A percentile compares a stretch with the other conserved stretches of the same genome.
phyloP scores from a whole-genome alignment of 1,140 invertebrate genomes.

The Drosophila subobscura region DNA sequence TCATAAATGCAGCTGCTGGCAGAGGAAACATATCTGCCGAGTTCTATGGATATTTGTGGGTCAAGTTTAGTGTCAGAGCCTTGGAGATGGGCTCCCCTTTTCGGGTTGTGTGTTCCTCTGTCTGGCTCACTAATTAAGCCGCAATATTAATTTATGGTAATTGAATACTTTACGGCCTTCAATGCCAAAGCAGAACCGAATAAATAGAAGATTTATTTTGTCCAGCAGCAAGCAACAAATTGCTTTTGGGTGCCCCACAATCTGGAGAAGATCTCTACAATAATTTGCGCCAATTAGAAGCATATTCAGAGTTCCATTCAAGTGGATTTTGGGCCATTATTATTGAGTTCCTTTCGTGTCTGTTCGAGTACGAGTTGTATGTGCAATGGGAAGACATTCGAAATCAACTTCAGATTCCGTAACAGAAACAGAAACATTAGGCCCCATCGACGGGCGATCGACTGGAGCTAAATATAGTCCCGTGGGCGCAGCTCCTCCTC shows the following conservation, averaged over 20 bases:
- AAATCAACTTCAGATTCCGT: constrained; percentile 25
- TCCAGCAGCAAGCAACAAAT: constrained; percentile 50
- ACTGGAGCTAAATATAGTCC: constrained; percentile 67
- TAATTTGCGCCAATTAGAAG: constrained; percentile 77
- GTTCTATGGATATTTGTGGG: constrained; percentile 26
- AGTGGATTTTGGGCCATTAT: constrained; percentile 47
- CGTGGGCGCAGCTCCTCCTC: constrained; percentile 43
- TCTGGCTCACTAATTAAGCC: constrained; percentile 70
- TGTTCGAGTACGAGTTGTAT: constrained; percentile 4
- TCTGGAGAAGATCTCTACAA: constrained; percentile 63
- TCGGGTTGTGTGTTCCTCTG: constrained; percentile 19
- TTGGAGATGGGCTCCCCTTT: constrained; percentile 23
- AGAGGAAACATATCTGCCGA: not conserved
- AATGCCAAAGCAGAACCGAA: constrained; percentile 8
- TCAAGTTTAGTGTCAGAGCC: constrained; percentile 62
- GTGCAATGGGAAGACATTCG: constrained; percentile 37
- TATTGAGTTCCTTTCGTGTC: constrained; percentile 25
- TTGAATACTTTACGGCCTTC: constrained; percentile 63
- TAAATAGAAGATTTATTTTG: constrained; percentile 41
- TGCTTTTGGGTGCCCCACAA: constrained; percentile 42
- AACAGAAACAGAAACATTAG: constrained; percentile 49
- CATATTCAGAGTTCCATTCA: constrained; percentile 56
- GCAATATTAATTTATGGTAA: constrained; percentile 79
- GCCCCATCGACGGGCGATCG: constrained; percentile 64
- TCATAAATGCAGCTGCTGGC: constrained; percentile 16